phyloP scores from a whole-genome alignment of 1,140 invertebrate species.

The Brachionus rotundiformis region DNA sequence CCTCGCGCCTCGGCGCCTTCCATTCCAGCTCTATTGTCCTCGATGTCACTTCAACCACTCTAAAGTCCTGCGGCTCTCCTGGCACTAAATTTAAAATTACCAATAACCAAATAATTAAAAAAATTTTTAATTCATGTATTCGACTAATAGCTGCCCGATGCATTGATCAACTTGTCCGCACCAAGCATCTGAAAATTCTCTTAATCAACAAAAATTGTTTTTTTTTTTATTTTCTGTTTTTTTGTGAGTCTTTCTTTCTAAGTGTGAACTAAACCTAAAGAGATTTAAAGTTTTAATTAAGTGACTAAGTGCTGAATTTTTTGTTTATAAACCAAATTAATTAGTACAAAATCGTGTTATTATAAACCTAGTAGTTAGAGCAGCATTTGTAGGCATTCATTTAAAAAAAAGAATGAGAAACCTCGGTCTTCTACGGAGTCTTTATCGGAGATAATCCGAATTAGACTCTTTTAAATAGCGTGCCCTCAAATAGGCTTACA shows the following conservation, averaged over 20 bases:
- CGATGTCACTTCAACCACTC: slow-evolving; percentile 15
- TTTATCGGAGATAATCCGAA: not conserved
- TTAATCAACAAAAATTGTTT: not conserved
- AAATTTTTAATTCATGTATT: not conserved
- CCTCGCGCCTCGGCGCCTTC: slow-evolving; percentile 12
- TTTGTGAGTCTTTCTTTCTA: not conserved
- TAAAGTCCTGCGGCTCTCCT: slow-evolving; percentile 26
- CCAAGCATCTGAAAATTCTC: not conserved
- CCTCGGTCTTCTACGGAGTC: not conserved
- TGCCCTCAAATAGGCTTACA: not conserved
- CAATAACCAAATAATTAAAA: not conserved
- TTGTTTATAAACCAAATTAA: slow-evolving; percentile 8
- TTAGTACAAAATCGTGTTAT: not conserved
- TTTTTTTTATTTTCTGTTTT: not conserved
- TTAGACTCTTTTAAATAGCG: not conserved
- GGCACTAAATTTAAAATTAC: slow-evolving; percentile 35
- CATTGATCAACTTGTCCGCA: not conserved
- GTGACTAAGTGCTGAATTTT: not conserved
- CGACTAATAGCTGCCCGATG: not conserved
- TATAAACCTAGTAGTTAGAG: not conserved
- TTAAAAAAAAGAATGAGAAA: not conserved
- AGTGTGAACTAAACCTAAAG: slow-evolving; percentile 5
- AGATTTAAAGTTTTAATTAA: slow-evolving; percentile 22
- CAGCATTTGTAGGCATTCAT: not conserved
- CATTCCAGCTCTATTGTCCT: slow-evolving; percentile 34